Base-by-base conservation (phyloP, 2,797 vertebrate species). In the Amblyraja radiata region DNA sequence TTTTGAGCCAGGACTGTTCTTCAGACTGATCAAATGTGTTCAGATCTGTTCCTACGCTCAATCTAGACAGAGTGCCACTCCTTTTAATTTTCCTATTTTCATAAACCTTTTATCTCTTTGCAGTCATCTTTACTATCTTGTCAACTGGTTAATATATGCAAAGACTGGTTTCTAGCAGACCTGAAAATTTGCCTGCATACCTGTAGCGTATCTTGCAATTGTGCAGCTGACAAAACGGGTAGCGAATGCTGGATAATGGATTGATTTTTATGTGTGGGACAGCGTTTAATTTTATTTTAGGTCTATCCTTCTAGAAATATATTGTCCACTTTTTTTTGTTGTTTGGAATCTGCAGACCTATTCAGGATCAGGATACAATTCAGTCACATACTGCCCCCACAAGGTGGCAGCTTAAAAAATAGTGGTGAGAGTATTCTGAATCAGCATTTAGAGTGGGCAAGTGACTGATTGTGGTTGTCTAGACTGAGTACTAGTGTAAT, bases 301-400 rank as follows among this genome's bases (percentile, higher is more conserved):
- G 68, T 71, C 68, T 71, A 71, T 13, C 68, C 1, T 71, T 18
- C 68, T 71, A 1, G 13, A 71, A 78, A n/a, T 5, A 28, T 86
- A 23, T 83, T 84, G 25, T 58, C 58, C 13, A 16, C 11, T 32
- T 86, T n/a, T 13, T 86, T 65, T 32, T 6, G 1, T n/a, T 7
- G 58, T 14, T 86, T 86, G 58, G 28, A 14, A 65, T 86, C 5
- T 32, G 1, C 10, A 28, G 58, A 7, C 58, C 54, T 16, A 14
- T 86, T 63, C 13, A 58, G 28, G 13, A 65, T 1, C 61, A 36
- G 10, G 36, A 73, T 25, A 36, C 68, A 74, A 39, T 5, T 73
- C 71, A 46, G 90, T 74, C 71, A 91, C 18, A 73, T 74, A 74
- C 68, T 91, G 68, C 90, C 90, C 32, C 71, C 90, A 11, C 10